Base-by-base conservation (phyloP, 2,113 vertebrate species). In the Sebastes schlegelii region DNA sequence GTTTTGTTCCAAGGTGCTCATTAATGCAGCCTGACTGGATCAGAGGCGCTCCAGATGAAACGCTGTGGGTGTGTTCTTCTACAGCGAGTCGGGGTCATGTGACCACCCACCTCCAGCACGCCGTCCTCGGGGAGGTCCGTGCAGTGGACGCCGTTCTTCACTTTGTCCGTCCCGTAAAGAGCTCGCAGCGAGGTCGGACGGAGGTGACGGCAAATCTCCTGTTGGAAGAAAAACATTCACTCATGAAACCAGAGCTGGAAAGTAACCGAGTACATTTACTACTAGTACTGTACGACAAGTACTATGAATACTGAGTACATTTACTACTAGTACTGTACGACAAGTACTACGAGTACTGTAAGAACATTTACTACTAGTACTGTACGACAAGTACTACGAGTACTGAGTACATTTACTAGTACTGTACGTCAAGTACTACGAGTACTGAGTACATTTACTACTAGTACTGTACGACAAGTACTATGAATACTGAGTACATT, bases 51-150 rank as follows among this genome's bases (percentile, higher is more conserved):
- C 42, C 69, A 71, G 45, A 80, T 72, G 70, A 64, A 48, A 14
- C 12, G 4, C 11, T 21, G 81, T 66, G 79, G 54, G 69, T 17
- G 43, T 54, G 8, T 34, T 34, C 5, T 9, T 4, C 14, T 52
- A 6, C 14, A 57, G 49, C 16, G 52, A 72, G 67, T 11, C 69
- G 65, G 17, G 49, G 48, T 43, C 4, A 19, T 23, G 23, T 77
- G 60, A 26, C 19, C 67, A 83, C 90, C 77, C 94, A 99, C 98
- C 97, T 99, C 98, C 86, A 99, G 71, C n/a, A 96, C 86, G 3
- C 96, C 91, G 19, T 99, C 98, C 74, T 99, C 97, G 2, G 97
- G 97, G 61, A 99, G 95, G 88, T 99, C 98, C 0, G 98, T 98
- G 63, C 97, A 99, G 91, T 99, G 98, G 43, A 99, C 93, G 0